Conservation (phyloP, 1,140 invertebrate genomes). For the Leptoteleia sp. region DNA sequence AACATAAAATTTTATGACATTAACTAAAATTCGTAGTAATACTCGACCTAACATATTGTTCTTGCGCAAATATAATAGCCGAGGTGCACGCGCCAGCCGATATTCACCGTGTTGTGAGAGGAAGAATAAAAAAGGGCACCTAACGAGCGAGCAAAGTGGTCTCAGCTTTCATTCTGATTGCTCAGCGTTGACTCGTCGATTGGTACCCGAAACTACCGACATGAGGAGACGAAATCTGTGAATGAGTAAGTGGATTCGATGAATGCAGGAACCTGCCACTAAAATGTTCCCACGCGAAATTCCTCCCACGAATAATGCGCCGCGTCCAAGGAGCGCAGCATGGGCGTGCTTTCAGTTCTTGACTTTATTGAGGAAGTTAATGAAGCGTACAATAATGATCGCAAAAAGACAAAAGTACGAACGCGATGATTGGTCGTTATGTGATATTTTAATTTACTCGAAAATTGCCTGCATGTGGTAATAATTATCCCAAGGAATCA, state of each 20-base stretch:
- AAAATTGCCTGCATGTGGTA: neutral
- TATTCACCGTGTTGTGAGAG: conserved; percentile 52
- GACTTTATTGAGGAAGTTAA: conserved; percentile 62
- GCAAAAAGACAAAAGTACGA: conserved; percentile 44
- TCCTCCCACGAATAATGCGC: conserved; percentile 71
- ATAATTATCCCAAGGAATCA: conserved; percentile 17
- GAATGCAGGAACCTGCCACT: conserved; percentile 65
- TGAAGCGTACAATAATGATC: conserved; percentile 50
- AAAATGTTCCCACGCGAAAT: conserved; percentile 72
- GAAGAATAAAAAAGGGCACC: conserved; percentile 61
- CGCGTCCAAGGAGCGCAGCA: conserved; percentile 51
- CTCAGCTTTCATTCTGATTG: conserved; percentile 68
- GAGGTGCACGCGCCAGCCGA: conserved; percentile 51
- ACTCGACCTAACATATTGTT: conserved; percentile 37
- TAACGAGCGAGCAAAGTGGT: conserved; percentile 64
- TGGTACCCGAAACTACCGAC: conserved; percentile 64
- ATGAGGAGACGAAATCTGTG: conserved; percentile 61
- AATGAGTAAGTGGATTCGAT: conserved; percentile 65
- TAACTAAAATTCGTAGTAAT: too few relatives aligned
- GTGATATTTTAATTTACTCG: conserved; percentile 51
- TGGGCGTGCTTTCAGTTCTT: conserved; percentile 59
- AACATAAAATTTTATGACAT: too few relatives aligned
- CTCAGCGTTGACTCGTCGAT: conserved; percentile 65
- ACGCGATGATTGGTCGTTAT: conserved; percentile 15
- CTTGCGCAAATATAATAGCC: conserved; percentile 48